These are phyloP conservation scores for Ectemnius lituratus DNA, from an alignment of 2,888 invertebrate genomes.

Conservation along the genomic window DNA sequence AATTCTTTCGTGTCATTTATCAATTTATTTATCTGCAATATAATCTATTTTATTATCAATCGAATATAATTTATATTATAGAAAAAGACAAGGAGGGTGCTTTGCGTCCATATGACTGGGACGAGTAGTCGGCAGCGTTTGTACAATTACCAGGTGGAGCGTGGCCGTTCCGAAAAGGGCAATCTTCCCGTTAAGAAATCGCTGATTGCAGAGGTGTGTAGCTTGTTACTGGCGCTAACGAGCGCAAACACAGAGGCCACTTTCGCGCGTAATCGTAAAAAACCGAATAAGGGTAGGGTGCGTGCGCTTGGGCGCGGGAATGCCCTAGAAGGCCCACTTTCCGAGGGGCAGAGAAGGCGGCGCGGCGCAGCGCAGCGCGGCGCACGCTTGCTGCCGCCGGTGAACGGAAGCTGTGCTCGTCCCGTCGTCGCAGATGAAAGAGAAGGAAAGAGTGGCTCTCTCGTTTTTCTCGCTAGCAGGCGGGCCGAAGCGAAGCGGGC, in stretches of 20 bases:
- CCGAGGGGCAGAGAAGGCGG: background rate
- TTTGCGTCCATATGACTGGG: background rate
- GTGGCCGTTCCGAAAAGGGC: slow-evolving; percentile 7
- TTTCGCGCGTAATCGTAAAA: slow-evolving; percentile 61
- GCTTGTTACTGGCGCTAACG: slow-evolving; percentile 54
- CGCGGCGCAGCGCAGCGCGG: too few relatives aligned
- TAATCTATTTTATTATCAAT: too few relatives aligned
- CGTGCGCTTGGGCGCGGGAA: slow-evolving; percentile 17
- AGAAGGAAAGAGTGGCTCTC: too few relatives aligned
- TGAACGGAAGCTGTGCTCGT: slow-evolving; percentile 29
- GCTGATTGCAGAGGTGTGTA: slow-evolving; percentile 46
- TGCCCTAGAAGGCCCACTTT: too few relatives aligned
- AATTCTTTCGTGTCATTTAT: too few relatives aligned
- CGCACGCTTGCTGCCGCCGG: background rate
- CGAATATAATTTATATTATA: background rate
- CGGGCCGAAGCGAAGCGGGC: slow-evolving; percentile 31
- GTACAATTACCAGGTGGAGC: slow-evolving; percentile 33
- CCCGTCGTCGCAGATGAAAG: background rate
- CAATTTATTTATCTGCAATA: too few relatives aligned
- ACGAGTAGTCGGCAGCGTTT: slow-evolving; percentile 21
- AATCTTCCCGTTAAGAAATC: slow-evolving; percentile 33
- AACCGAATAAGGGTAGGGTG: slow-evolving; percentile 44
- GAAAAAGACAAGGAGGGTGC: background rate
- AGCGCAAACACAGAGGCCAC: slow-evolving; percentile 42
- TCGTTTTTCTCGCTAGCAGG: background rate